These are phyloP conservation scores for Halocynthia roretzi DNA, from an alignment of 23 tunicate species.

Conservation along the genomic window DNA sequence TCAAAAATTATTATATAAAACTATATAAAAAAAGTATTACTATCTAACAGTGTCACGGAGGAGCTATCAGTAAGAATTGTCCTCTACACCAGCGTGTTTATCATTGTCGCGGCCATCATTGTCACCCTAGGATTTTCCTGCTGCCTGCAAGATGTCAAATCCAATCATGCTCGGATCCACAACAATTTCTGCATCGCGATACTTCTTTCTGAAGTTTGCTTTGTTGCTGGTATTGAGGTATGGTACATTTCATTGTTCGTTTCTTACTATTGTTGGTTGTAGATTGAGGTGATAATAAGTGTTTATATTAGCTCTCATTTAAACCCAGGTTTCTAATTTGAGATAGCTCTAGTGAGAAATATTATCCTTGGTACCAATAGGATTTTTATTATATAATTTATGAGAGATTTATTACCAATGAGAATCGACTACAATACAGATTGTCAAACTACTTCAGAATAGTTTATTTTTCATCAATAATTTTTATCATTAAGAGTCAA, in stretches of 20 bases:
- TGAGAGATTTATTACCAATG: too few relatives aligned
- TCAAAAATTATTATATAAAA: background rate
- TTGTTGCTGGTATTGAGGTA: conserved; percentile 26
- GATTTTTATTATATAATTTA: too few relatives aligned
- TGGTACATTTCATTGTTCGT: background rate
- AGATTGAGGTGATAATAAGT: too few relatives aligned
- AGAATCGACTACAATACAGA: too few relatives aligned
- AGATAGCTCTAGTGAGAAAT: too few relatives aligned
- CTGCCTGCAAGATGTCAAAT: conserved; percentile 28
- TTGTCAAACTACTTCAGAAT: too few relatives aligned
- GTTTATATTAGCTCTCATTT: too few relatives aligned
- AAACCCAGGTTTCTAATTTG: too few relatives aligned
- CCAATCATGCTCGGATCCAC: conserved; percentile 44
- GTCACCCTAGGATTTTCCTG: conserved; percentile 11
- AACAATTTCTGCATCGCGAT: conserved; percentile 39
- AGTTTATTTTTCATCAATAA: too few relatives aligned
- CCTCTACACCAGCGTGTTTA: conserved; percentile 5
- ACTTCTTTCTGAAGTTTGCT: conserved; percentile 28
- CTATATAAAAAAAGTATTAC: background rate
- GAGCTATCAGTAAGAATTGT: conserved; percentile 25
- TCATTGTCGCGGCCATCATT: conserved; percentile 8
- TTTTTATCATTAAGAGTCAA: too few relatives aligned
- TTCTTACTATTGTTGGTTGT: background rate
- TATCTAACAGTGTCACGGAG: conserved; percentile 16
- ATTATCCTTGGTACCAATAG: too few relatives aligned